phyloP scores from a whole-genome alignment of 1,140 invertebrate species.

The Paracyclopina nana region DNA sequence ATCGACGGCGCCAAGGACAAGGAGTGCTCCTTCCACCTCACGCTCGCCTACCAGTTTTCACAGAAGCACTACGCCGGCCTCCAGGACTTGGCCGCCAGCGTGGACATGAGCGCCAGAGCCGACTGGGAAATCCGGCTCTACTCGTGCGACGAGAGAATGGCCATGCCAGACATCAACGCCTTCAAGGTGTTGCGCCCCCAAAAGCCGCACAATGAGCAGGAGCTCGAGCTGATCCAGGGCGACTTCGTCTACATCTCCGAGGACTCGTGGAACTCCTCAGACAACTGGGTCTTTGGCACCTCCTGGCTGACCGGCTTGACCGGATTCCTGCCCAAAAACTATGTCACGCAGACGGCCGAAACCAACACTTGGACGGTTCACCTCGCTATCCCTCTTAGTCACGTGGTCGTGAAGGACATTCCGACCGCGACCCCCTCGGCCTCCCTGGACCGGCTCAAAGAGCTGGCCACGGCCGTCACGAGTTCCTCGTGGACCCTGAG shows the following conservation, averaged over 20 bases:
- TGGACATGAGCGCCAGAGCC: constrained; percentile 40
- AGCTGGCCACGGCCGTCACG: neutral
- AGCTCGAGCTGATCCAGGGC: constrained; percentile 58
- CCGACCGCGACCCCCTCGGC: neutral
- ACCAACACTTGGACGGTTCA: constrained; percentile 77
- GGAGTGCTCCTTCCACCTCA: constrained; percentile 66
- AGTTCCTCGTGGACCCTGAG: neutral
- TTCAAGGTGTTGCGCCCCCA: constrained; percentile 48
- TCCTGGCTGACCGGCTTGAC: constrained; percentile 58
- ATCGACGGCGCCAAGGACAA: constrained; percentile 43
- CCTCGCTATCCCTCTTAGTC: constrained; percentile 7
- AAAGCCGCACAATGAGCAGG: constrained; percentile 50
- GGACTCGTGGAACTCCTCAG: constrained; percentile 43
- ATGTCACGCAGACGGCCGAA: constrained; percentile 57
- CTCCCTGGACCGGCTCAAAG: neutral
- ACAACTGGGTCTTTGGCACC: constrained; percentile 67
- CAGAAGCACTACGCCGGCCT: constrained; percentile 44
- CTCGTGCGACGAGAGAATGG: constrained; percentile 43
- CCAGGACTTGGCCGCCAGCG: constrained; percentile 44
- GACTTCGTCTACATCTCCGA: constrained; percentile 66
- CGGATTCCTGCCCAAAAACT: constrained; percentile 56
- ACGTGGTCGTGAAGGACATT: neutral
- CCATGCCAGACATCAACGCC: constrained; percentile 51
- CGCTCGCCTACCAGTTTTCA: constrained; percentile 67
- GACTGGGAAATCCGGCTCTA: constrained; percentile 67